phyloP scores from a whole-genome alignment of 2,113 vertebrate genomes.

The Prunella fulvescens region DNA sequence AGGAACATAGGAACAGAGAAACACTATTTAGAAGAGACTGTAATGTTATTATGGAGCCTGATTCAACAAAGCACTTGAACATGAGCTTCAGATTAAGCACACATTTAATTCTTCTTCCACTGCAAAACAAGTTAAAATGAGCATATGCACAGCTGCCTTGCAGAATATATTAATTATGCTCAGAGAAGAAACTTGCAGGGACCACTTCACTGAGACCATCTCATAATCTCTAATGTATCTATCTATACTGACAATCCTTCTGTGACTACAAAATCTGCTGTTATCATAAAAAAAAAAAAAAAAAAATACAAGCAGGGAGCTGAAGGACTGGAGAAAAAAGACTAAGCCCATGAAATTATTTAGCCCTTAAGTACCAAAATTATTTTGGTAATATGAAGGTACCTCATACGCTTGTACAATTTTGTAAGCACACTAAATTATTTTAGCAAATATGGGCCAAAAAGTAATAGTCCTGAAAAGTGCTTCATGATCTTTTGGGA shows the following conservation, averaged over 20 bases:
- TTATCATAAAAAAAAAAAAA: neutral
- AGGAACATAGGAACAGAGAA: neutral
- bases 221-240: neutral
- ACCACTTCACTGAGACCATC: neutral
- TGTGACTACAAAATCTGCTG: neutral
- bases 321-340: neutral
- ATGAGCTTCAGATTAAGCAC: neutral
- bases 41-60: neutral
- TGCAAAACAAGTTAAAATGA: neutral
- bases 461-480: neutral
- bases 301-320: neutral
- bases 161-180: neutral
- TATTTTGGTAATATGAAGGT: neutral
- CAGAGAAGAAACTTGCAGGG: neutral
- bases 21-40: neutral
- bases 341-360: neutral
- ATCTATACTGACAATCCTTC: neutral
- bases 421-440: neutral
- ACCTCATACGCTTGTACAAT: neutral
- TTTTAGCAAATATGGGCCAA: neutral
- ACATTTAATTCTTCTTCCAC: neutral
- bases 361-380: neutral
- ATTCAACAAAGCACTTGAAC: constrained; percentile 16
- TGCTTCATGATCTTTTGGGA: neutral
- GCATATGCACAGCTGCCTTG: neutral